Evolutionary conservation across 2,113 vertebrate genomes (phyloP).

Genomic region (Gallinago undulata): DNA sequence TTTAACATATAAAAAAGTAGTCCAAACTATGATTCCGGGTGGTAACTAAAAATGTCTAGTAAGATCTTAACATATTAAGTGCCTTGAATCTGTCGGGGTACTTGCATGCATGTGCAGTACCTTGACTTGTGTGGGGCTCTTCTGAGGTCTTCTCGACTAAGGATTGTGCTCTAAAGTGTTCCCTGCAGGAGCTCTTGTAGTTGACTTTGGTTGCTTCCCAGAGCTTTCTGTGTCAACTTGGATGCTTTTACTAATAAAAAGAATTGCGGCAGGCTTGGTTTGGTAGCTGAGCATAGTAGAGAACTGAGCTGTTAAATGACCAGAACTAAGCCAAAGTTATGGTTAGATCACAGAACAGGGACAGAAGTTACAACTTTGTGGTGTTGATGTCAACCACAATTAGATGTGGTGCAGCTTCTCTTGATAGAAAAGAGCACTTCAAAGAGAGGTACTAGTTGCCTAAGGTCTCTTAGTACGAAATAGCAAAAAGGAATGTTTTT

Average conservation of each 20-base stretch:
- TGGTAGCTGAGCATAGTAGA: neutral
- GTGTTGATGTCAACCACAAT: neutral
- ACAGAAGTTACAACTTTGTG: neutral
- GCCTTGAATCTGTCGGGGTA: neutral
- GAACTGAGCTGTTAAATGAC: neutral
- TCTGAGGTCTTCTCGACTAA: neutral
- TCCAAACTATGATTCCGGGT: slow-evolving; percentile 36
- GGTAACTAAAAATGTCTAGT: slow-evolving; percentile 26
- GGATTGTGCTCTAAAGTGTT: neutral
- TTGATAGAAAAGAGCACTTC: neutral
- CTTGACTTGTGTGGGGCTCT: neutral
- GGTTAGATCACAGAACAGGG: neutral
- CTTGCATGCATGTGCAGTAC: neutral
- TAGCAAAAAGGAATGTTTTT: neutral
- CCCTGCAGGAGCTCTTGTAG: neutral
- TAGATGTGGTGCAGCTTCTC: neutral
- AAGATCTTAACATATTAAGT: neutral
- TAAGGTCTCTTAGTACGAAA: neutral
- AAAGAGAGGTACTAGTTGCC: neutral
- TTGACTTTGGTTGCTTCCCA: neutral
- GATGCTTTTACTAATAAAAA: neutral
- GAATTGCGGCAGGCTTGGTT: neutral
- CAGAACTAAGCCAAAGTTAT: neutral
- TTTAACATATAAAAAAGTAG: slow-evolving; percentile 8
- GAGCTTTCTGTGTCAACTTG: neutral